Evolutionary conservation across 2,113 vertebrate species (phyloP).

Genomic region (Centrocercus urophasianus): DNA sequence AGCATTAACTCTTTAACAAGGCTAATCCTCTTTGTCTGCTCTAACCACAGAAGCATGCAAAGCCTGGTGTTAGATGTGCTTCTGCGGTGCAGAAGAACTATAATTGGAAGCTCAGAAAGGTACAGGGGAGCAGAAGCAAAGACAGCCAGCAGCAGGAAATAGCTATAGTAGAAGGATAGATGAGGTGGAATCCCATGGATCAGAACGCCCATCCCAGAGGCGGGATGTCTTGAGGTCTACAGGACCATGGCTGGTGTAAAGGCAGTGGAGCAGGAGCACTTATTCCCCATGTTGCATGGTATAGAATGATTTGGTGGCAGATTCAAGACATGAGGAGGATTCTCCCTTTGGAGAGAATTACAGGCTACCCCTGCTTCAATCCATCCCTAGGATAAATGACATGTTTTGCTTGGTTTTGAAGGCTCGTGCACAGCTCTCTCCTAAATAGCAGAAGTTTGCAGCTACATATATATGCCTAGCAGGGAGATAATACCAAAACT

Average conservation of each 20-base stretch:
- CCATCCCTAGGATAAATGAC: background rate
- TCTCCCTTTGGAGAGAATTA: background rate
- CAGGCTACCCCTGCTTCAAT: background rate
- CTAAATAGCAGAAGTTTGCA: background rate
- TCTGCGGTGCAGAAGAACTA: slow-evolving; percentile 19
- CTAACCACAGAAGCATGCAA: slow-evolving; percentile 46
- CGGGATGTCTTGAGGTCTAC: background rate
- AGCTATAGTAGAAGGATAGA: background rate
- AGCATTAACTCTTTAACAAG: slow-evolving; percentile 62
- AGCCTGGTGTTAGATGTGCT: slow-evolving; percentile 12
- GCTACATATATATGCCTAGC: too few species aligned
- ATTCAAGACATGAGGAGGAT: background rate
- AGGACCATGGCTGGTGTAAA: background rate
- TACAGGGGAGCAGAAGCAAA: background rate
- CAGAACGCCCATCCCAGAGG: background rate
- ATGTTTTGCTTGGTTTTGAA: background rate
- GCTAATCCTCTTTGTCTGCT: slow-evolving; percentile 67
- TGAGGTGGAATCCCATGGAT: background rate
- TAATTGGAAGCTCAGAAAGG: slow-evolving; percentile 3
- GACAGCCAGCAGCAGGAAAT: background rate
- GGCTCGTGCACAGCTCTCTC: background rate
- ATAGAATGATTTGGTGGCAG: background rate
- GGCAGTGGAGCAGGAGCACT: background rate
- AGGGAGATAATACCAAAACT: background rate
- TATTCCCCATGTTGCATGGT: background rate